Evolutionary conservation across 2,888 invertebrate species (phyloP), one percentile per base, ranked within the genome.

Genomic region (Leptopilina syphax): DNA sequence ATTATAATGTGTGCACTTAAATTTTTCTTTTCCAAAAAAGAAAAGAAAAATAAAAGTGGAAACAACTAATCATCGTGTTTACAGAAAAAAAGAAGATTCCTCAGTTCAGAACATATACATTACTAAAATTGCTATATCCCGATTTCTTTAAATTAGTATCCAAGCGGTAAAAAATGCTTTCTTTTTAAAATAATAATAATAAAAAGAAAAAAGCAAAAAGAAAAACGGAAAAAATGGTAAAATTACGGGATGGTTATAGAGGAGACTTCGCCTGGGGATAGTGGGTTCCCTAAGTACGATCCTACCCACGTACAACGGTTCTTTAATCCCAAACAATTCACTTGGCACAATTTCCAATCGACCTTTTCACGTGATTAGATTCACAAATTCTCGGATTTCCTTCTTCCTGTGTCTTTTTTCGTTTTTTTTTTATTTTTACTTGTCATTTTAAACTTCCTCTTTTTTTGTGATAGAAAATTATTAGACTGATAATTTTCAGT

Each of bases 301-400:
- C 70, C 70, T 73, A 54, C 70, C 27, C 34, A 73, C 54, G 70
- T 73, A 34, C 70, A 73, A 73, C 70, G 70, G 70, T 73, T 73
- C 70, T 73, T 54, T 73, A 54, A 73, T 73, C 70, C 34, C 27
- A 50, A 73, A 73, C 54, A 54, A 73, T 73, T 73, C 54, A 73
- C 54, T 13, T 73, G 70, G 77, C 77, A 80, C 60, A 82, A 82
- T 84, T 84, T 83, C 83, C 80, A 79, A 79, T 65, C 80, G 81
- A 79, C 79, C 63, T 80, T 81, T 65, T 57, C 76, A 82, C 86
- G 85, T 86, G 87, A 85, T 86, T 86, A 83, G 85, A 87, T 85
- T 87, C 81, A 65, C 57, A 79, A 81, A 84, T 78, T 82, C 82
- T 76, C 84, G 82, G 85, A 84, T 86, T 85, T 84, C 85, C 85